Base-by-base conservation (phyloP, 2,888 invertebrate genomes). In the Boloria euphrosyne region DNA sequence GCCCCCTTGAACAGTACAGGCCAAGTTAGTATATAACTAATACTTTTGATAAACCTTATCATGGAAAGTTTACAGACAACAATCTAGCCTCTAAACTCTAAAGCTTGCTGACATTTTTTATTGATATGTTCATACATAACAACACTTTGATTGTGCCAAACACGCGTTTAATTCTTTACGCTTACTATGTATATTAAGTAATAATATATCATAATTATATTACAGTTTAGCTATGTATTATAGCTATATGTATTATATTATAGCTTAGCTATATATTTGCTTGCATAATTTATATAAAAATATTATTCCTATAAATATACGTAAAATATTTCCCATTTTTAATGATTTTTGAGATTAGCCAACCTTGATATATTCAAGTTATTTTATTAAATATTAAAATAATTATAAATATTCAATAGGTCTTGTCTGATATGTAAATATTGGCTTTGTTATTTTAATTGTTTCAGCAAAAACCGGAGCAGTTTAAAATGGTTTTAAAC, bases 1-100 rank as follows among this genome's bases (percentile, higher is more conserved):
- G 93, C 84, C 93, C 94, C 72, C 89, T 95, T 86, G 95, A 95
- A 84, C 94, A 95, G 93, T 95, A 95, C 94, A 95, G 96, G 95
- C 96, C 97, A 94, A 95, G 97, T 97, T 94, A 95, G 97, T 96
- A 92, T 70, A 69, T 22, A 60, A 54, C 47, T 51, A 50, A 50
- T 17, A 38, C 17, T 38, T 38, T 38, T 44, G 2, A 44, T 44
- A 46, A 27, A 54, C 13, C 18, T 44, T 14, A 49, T 27, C 47
- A 16, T 7, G n/a, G 47, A n/a, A 49, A 49, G 16, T 13, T 10
- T 14, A 16, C 17, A 59, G 53, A 66, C 62, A 50, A 63, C 38
- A 22, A 51, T 18, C 60, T 57, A 65, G 60, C 65, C 50, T n/a
- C n/a, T n/a, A n/a, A n/a, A n/a, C 62, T 62, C 52, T 63, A 63